Evolutionary conservation across 2,888 invertebrate species (phyloP).

Genomic region (Drosophila borborema): DNA sequence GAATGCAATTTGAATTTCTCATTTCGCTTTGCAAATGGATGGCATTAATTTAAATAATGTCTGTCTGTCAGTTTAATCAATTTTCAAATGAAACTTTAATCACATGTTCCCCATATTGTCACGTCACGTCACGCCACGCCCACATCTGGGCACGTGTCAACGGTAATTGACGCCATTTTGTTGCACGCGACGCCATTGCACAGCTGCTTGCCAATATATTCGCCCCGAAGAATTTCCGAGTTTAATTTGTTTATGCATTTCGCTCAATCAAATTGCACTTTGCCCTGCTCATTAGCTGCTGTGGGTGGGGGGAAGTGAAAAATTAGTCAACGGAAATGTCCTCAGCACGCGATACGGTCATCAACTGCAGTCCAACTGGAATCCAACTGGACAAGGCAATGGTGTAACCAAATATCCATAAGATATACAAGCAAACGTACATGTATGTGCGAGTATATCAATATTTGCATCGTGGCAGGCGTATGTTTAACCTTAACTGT

Average conservation of each 20-base stretch:
- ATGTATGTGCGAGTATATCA: not conserved
- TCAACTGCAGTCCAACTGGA: conserved; percentile 41
- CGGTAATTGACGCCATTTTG: conserved; percentile 66
- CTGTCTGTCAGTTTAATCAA: conserved; percentile 24
- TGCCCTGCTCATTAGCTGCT: conserved; percentile 40
- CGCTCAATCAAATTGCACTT: conserved; percentile 76
- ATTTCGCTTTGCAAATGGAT: not conserved
- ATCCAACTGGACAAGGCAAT: conserved; percentile 34
- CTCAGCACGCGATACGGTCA: conserved; percentile 66
- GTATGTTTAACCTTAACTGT: conserved; percentile 53
- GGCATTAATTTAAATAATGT: conserved; percentile 8
- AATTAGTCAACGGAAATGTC: conserved; percentile 58
- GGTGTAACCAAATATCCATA: conserved; percentile 22
- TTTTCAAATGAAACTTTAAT: conserved; percentile 28
- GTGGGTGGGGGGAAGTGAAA: conserved; percentile 40
- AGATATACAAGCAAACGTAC: conserved; percentile 11
- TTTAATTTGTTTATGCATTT: conserved; percentile 69
- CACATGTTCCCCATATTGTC: conserved; percentile 42
- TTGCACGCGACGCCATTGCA: conserved; percentile 47
- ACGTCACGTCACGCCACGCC: conserved; percentile 9
- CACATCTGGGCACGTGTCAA: conserved; percentile 40
- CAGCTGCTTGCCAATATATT: conserved; percentile 24
- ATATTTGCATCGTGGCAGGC: conserved; percentile 27
- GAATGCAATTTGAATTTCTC: not conserved
- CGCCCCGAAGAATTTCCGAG: conserved; percentile 42